These are phyloP conservation scores for Machimus rusticus DNA, from an alignment of 2,888 invertebrate species.

Conservation along the genomic window DNA sequence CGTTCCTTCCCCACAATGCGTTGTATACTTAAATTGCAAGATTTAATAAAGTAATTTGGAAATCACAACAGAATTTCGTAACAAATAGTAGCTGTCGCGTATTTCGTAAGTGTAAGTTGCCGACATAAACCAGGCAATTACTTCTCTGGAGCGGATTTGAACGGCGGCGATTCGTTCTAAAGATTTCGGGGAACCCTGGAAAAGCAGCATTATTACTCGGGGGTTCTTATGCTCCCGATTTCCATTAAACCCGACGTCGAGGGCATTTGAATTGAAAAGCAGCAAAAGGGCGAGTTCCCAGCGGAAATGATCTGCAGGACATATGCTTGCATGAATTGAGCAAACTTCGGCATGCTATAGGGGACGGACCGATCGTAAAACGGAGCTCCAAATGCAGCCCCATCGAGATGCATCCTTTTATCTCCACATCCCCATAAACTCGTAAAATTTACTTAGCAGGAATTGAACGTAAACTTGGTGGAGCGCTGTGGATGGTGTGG, in stretches of 20 bases:
- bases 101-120: not conserved
- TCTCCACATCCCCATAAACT: conserved; percentile 21
- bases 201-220: not conserved
- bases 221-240: not conserved
- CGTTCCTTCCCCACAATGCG: too few relatives aligned
- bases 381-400: not conserved
- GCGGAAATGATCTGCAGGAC: conserved; percentile 39
- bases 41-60: too few relatives aligned
- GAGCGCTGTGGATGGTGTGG: not conserved
- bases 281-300: not conserved
- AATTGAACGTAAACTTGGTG: conserved; percentile 36
- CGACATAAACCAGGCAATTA: not conserved
- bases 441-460: conserved; percentile 40
- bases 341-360: not conserved
- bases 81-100: not conserved
- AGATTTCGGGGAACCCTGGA: not conserved
- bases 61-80: too few relatives aligned
- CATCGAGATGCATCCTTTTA: conserved; percentile 33
- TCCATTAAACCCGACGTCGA: conserved; percentile 16
- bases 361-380: not conserved
- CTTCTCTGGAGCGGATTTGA: not conserved
- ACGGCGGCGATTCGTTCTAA: not conserved
- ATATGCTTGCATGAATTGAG: conserved; percentile 36
- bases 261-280: conserved; percentile 6
- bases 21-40: too few relatives aligned